These are phyloP conservation scores for Clusia tigrina DNA, from an alignment of 2,888 invertebrate species.

Conservation along the genomic window DNA sequence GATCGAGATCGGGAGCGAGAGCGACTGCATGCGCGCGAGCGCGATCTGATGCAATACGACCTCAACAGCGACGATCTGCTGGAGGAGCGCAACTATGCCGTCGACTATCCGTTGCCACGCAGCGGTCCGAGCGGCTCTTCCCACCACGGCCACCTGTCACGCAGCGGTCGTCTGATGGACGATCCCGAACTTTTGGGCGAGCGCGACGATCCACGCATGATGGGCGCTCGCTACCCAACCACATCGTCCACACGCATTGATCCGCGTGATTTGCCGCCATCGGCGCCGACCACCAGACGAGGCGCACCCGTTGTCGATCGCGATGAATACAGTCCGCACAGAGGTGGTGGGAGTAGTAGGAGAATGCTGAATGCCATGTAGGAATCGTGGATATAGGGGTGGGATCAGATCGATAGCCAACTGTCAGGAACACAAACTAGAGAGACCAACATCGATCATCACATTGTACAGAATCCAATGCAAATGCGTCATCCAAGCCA, in stretches of 20 bases:
- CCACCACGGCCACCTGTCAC: slow-evolving; percentile 48
- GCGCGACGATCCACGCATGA: slow-evolving; percentile 56
- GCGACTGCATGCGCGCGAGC: slow-evolving; percentile 61
- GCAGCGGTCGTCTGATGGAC: slow-evolving; percentile 56
- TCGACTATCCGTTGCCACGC: slow-evolving; percentile 53
- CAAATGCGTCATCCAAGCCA: slow-evolving; percentile 13
- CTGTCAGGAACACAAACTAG: slow-evolving; percentile 26
- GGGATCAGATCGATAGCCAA: slow-evolving; percentile 64
- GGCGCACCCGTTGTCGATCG: slow-evolving; percentile 62
- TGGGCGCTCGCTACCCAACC: slow-evolving; percentile 41
- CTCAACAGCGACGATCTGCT: slow-evolving; percentile 63
- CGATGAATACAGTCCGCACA: slow-evolving; percentile 66
- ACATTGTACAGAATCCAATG: slow-evolving; percentile 42
- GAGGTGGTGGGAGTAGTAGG: slow-evolving; percentile 66
- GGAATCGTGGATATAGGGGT: slow-evolving; percentile 67
- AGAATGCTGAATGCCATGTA: slow-evolving; percentile 66
- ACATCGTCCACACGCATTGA: slow-evolving; percentile 53
- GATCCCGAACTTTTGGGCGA: slow-evolving; percentile 60
- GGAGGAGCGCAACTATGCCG: slow-evolving; percentile 60
- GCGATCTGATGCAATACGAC: slow-evolving; percentile 64
- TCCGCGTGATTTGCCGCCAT: slow-evolving; percentile 56
- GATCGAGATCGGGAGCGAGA: slow-evolving; percentile 57
- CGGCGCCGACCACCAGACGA: slow-evolving; percentile 51
- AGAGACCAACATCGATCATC: slow-evolving; percentile 41
- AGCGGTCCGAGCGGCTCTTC: slow-evolving; percentile 52